phyloP scores from a whole-genome alignment of 2,797 vertebrate genomes.

The Chiropotes sagulatus region DNA sequence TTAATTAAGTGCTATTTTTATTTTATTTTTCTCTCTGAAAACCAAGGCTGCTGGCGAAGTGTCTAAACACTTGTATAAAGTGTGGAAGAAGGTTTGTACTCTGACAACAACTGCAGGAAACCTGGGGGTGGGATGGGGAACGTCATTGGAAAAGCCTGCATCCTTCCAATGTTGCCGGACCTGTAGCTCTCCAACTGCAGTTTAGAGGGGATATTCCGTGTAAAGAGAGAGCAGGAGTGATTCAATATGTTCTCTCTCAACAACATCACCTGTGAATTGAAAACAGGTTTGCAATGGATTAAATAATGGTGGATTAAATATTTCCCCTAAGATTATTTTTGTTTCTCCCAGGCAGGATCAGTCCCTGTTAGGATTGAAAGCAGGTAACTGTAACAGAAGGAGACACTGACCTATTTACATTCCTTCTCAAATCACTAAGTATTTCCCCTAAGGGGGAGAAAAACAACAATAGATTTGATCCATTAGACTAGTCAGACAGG shows the following conservation, averaged over 20 bases:
- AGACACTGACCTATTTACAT: background rate
- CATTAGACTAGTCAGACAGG: background rate
- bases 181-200: background rate
- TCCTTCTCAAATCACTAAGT: background rate
- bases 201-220: background rate
- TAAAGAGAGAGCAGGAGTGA: background rate
- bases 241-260: background rate
- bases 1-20: slow-evolving; percentile 73
- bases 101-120: slow-evolving; percentile 48
- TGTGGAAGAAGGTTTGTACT: slow-evolving; percentile 98
- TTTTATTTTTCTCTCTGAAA: slow-evolving; percentile 81
- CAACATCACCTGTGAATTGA: background rate
- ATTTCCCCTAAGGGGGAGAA: background rate
- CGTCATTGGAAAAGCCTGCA: background rate
- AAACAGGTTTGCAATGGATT: background rate
- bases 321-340: background rate
- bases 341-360: background rate
- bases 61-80: slow-evolving; percentile 93
- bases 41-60: slow-evolving; percentile 91
- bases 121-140: background rate
- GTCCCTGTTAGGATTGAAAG: background rate
- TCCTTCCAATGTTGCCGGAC: background rate
- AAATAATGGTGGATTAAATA: background rate
- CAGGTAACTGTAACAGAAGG: background rate
- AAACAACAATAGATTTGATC: background rate